Percentiles rank a stretch among this genome's conserved stretches.
Evolutionary conservation across 2,888 invertebrate species (phyloP).

Genomic region (Macrosiphum euphorbiae): DNA sequence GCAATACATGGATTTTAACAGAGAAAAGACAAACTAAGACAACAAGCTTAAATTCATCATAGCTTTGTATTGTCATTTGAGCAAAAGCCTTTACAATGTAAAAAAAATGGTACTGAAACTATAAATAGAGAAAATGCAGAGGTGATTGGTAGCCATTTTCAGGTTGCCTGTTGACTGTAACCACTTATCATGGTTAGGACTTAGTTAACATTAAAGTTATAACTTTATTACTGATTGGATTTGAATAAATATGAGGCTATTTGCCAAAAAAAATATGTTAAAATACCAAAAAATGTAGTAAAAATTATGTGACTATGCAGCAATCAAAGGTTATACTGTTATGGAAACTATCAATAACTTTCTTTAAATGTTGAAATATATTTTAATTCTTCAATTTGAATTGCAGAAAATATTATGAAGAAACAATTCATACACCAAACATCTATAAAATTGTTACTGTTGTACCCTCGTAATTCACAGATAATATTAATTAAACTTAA

Average conservation of each 20-base stretch:
- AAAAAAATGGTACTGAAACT: too few species aligned
- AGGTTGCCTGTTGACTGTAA: too few species aligned
- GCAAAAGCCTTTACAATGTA: too few species aligned
- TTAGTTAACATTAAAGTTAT: too few species aligned
- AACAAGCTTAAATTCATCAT: not conserved
- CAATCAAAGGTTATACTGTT: not conserved
- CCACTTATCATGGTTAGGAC: too few species aligned
- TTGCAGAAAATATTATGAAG: not conserved
- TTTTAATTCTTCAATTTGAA: not conserved
- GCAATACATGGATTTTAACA: not conserved
- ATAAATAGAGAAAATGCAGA: too few species aligned
- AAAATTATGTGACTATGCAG: not conserved
- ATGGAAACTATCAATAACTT: not conserved
- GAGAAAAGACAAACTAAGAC: too few species aligned
- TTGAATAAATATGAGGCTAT: too few species aligned
- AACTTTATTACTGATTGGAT: too few species aligned
- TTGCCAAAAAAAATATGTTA: not conserved
- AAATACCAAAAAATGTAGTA: not conserved
- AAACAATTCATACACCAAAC: not conserved
- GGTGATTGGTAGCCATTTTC: too few species aligned
- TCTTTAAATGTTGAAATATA: not conserved
- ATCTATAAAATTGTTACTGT: not conserved
- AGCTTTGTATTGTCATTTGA: too few species aligned
- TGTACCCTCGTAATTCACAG: slow-evolving; percentile 11
- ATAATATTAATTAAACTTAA: not conserved